These are phyloP conservation scores for Drosophila anceps DNA, from an alignment of 2,888 invertebrate species.

Conservation along the genomic window DNA sequence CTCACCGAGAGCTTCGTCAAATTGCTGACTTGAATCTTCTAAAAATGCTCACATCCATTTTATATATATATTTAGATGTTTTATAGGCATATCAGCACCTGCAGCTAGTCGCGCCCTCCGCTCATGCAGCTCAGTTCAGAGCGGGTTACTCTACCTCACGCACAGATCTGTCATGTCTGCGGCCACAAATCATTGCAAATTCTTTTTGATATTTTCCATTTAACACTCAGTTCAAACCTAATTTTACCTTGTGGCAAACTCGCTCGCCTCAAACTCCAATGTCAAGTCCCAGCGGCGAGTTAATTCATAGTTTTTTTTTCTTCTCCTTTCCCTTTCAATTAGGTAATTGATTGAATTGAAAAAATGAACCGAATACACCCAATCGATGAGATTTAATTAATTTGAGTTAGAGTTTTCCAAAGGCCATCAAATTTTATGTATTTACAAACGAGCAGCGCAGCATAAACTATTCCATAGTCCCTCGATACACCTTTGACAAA, in stretches of 20 bases:
- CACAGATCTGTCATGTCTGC: no score
- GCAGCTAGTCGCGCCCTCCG: neutral
- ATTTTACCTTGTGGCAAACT: conserved; percentile 22
- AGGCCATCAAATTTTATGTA: conserved; percentile 55
- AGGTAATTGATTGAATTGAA: conserved; percentile 70
- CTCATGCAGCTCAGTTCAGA: neutral
- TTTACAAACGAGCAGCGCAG: conserved; percentile 27
- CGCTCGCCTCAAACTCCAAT: neutral
- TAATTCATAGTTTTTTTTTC: conserved; percentile 36
- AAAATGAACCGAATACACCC: conserved; percentile 22
- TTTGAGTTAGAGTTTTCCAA: conserved; percentile 55
- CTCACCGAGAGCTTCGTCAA: no score
- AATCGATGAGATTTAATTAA: conserved; percentile 78
- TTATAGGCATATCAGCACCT: neutral
- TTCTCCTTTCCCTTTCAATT: conserved; percentile 49
- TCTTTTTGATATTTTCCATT: conserved; percentile 14
- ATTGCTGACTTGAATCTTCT: no score
- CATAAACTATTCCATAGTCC: neutral
- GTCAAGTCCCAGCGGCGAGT: conserved; percentile 1
- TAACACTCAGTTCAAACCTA: conserved; percentile 42
- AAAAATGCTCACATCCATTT: no score
- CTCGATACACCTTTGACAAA: conserved; percentile 1
- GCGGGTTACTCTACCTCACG: no score
- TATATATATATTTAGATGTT: no score
- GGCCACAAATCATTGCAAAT: conserved; percentile 48